These are phyloP conservation scores for Fringilla coelebs DNA, from an alignment of 2,797 vertebrate species.

Conservation along the genomic window DNA sequence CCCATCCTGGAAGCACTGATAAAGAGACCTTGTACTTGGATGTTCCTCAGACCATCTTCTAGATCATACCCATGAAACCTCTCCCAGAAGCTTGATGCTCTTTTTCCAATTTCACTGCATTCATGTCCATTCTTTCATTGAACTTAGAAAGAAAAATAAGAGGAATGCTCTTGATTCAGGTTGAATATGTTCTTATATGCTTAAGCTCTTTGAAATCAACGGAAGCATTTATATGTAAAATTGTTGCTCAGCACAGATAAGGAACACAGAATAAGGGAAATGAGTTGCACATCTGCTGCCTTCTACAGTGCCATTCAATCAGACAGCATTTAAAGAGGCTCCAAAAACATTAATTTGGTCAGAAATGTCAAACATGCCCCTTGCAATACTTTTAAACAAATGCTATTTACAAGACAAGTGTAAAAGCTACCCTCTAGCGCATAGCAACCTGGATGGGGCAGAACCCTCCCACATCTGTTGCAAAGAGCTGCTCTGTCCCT, in stretches of 20 bases:
- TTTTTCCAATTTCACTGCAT: constrained; percentile 35
- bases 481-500: background rate
- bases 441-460: background rate
- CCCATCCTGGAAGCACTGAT: background rate
- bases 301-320: background rate
- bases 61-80: background rate
- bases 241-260: background rate
- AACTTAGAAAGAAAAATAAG: constrained; percentile 14
- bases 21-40: background rate
- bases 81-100: background rate
- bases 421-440: background rate
- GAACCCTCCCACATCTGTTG: background rate
- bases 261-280: background rate
- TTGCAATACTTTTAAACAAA: background rate
- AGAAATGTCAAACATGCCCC: constrained; percentile 38
- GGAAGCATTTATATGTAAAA: background rate
- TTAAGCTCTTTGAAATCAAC: background rate
- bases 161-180: background rate
- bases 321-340: constrained; percentile 46
- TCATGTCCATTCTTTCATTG: background rate
- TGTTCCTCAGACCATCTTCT: background rate
- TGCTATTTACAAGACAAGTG: constrained; percentile 28
- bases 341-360: constrained; percentile 50
- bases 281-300: constrained; percentile 12
- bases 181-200: background rate